Evolutionary conservation across 2,113 vertebrate species (phyloP), one percentile per base, ranked within the genome.

Genomic region (Sylvia atricapilla): DNA sequence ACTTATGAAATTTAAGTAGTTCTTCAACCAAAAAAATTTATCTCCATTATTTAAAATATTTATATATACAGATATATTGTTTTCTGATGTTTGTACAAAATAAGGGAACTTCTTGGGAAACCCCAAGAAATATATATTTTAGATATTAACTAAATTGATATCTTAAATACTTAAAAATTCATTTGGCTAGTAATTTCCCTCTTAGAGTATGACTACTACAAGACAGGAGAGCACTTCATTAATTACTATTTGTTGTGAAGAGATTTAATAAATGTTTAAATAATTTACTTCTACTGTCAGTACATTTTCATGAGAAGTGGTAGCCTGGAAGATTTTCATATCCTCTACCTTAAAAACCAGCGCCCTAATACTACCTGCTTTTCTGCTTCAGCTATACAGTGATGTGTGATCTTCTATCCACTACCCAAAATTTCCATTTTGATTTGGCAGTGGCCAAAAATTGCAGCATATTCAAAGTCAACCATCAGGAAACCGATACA

Each of bases 251-350:
- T 97, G 95, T 97, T 97, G 94, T 97, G 95, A 97, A 97, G 89
- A 94, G 91, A 87, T 96, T 97, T 97, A 97, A 97, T 96, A 97
- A 97, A 98, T 93, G 55, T 97, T 97, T 97, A 96, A 97, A 96
- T 78, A 97, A 95, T 88, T 96, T 79, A 50, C 69, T 97, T 82
- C 59, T 93, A 78, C n/a, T 73, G 17, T 93, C 87, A 96, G 83
- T 90, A 62, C 21, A 86, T 93, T 96, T 97, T 89, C 10, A 3
- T 77, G 50, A 90, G 81, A 81, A 92, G 49, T 60, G 73, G 41
- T 30, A 77, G 31, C 58, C 93, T 92, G 31, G 27, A 83, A 95
- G 52, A 85, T 15, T 96, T 95, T 85, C 47, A 47, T 74, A 20
- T 83, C 20, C 58, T 83, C 15, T 44, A 9, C 22, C 33, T 73